A percentile compares a stretch with the other conserved stretches of the same genome.
Conservation (phyloP, 2,888 invertebrate genomes). For the Drosophila affinis region DNA sequence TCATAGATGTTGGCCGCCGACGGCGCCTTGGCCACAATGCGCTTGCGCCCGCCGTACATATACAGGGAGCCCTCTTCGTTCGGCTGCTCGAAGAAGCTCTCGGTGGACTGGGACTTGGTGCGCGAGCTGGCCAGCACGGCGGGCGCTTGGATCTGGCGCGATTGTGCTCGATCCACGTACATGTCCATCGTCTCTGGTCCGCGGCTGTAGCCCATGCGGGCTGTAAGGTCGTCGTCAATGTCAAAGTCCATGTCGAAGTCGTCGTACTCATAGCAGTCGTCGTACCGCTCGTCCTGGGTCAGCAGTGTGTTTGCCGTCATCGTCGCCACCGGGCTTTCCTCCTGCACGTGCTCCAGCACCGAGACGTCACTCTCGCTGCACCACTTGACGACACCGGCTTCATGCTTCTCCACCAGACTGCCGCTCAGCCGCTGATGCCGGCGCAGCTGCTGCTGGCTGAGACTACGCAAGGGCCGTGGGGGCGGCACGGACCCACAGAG, state of each 20-base stretch:
- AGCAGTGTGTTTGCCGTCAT: not conserved
- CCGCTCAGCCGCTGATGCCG: slow-evolving; percentile 80
- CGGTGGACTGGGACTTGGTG: slow-evolving; percentile 82
- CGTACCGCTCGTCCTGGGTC: slow-evolving; percentile 46
- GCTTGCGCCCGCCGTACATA: slow-evolving; percentile 80
- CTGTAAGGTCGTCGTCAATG: slow-evolving; percentile 52
- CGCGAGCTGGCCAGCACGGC: slow-evolving; percentile 54
- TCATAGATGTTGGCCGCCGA: slow-evolving; percentile 81
- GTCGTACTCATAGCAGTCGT: slow-evolving; percentile 66
- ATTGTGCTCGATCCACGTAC: slow-evolving; percentile 66
- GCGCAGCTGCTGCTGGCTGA: slow-evolving; percentile 82
- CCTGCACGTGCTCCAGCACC: slow-evolving; percentile 70
- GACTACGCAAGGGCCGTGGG: slow-evolving; percentile 76
- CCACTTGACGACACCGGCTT: slow-evolving; percentile 78
- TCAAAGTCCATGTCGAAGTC: slow-evolving; percentile 77
- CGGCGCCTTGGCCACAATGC: slow-evolving; percentile 71
- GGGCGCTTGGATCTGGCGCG: slow-evolving; percentile 61
- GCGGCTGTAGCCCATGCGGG: slow-evolving; percentile 28
- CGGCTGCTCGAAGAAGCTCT: slow-evolving; percentile 83
- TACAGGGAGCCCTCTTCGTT: slow-evolving; percentile 81
- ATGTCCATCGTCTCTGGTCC: slow-evolving; percentile 38
- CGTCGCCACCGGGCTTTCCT: slow-evolving; percentile 41
- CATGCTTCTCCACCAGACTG: slow-evolving; percentile 57
- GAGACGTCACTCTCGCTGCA: slow-evolving; percentile 83
- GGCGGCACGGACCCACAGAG: slow-evolving; percentile 78